Evolutionary conservation across 2,113 vertebrate species (phyloP), one percentile per base, ranked within the genome.

Genomic region (Aleadryas rufinucha): DNA sequence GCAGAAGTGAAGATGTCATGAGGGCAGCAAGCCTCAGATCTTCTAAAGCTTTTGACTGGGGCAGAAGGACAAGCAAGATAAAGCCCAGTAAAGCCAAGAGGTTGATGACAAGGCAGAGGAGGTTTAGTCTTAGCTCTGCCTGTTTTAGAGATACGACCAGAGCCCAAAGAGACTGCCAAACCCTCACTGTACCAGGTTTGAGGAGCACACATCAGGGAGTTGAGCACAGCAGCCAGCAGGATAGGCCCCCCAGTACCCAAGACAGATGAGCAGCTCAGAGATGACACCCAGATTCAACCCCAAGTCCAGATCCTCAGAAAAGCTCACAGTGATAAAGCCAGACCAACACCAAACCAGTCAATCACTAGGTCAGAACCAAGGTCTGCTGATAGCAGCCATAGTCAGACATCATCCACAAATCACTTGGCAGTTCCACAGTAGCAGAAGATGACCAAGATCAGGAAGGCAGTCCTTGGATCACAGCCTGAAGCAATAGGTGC

Each of bases 401-500:
- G 14, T 27, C 30, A 45, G 18, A 59, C 22, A 41, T 3, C 39
- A 35, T 1, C 20, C n/a, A 65, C 26, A 2, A 5, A 49, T 50
- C 17, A 22, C 45, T 39, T n/a, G 2, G 26, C 47, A 78, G 35
- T 21, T 70, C 54, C 42, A 17, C 0, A 35, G 13, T 3, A 22
- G 22, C 1, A 41, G 24, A 33, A 52, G 16, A 42, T 10, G 5
- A 37, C 14, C 9, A 59, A 47, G 6, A 12, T 27, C 44, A 84
- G 10, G 50, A 69, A 47, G 4, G 17, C 31, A 39, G 9, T 6
- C 23, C 3, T 3, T 3, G 1, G 20, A 26, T 31, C 10, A 27
- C 9, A 89, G 9, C 11, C 56, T 8, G 79, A 57, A 63, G 9
- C n/a, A 64, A 5, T 0, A 39, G 0, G 2, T 2, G 7, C 33